Evolutionary conservation across 1,140 invertebrate species (phyloP).

Genomic region (Leptopilina boulardi): DNA sequence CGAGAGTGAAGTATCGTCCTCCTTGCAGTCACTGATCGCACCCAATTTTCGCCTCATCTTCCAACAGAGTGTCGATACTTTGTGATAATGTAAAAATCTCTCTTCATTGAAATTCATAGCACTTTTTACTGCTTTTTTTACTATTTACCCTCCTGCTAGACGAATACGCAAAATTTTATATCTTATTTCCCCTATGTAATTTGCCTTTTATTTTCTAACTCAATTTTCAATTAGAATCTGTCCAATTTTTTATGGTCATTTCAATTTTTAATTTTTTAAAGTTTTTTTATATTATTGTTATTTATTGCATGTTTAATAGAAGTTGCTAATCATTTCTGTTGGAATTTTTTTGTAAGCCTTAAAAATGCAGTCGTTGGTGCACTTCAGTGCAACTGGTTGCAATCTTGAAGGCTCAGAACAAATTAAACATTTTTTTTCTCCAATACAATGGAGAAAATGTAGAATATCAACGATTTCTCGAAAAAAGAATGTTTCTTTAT

Average conservation of each 20-base stretch:
- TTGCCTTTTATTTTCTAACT: background rate
- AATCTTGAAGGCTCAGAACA: background rate
- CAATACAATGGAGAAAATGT: background rate
- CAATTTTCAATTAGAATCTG: too few relatives aligned
- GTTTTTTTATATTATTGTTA: too few relatives aligned
- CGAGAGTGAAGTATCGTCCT: conserved; percentile 49
- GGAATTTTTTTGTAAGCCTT: background rate
- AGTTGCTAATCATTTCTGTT: background rate
- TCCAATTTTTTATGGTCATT: too few relatives aligned
- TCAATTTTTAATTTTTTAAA: too few relatives aligned
- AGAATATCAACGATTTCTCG: background rate
- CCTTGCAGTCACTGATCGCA: conserved; percentile 56
- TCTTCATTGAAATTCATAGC: conserved; percentile 32
- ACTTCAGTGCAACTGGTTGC: background rate
- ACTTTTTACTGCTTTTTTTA: conserved; percentile 1
- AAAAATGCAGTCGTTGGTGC: background rate
- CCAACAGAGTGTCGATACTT: conserved; percentile 34
- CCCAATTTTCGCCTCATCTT: conserved; percentile 55
- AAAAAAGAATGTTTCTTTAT: background rate
- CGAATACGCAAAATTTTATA: background rate
- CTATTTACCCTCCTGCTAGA: background rate
- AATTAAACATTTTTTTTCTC: background rate
- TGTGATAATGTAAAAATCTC: conserved; percentile 20
- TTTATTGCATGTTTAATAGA: too few relatives aligned
- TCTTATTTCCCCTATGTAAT: background rate